These are phyloP conservation scores for Hyles vespertilio DNA, from an alignment of 1,140 invertebrate genomes.

Conservation along the genomic window DNA sequence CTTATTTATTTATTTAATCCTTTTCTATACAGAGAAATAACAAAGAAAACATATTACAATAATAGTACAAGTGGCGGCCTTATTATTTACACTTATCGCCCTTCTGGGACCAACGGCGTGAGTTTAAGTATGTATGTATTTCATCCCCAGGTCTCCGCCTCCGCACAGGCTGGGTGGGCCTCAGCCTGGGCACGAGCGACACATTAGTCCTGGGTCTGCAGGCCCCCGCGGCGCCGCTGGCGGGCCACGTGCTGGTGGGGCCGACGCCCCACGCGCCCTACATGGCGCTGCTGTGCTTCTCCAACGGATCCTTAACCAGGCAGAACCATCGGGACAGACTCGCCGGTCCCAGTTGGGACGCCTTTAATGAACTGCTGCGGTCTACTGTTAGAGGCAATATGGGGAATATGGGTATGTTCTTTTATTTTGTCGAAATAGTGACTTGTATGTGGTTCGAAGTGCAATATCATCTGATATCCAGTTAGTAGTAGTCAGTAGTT, in stretches of 20 bases:
- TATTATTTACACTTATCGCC: no score
- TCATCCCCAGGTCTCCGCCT: conserved; percentile 86
- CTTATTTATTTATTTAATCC: no score
- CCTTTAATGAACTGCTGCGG: conserved; percentile 89
- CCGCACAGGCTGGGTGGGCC: conserved; percentile 86
- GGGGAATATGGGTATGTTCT: conserved; percentile 87
- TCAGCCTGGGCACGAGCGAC: conserved; percentile 96
- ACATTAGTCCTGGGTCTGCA: conserved; percentile 90
- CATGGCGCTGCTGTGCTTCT: conserved; percentile 95
- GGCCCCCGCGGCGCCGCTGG: conserved; percentile 79
- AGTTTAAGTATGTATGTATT: neutral
- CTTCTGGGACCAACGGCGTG: no score
- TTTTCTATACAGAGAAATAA: no score
- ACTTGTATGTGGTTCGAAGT: no score
- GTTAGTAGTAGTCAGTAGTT: no score
- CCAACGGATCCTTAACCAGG: conserved; percentile 94
- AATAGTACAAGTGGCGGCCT: no score
- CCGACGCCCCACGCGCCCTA: conserved; percentile 85
- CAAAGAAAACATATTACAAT: no score
- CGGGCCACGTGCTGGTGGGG: conserved; percentile 93
- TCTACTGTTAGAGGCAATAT: conserved; percentile 93
- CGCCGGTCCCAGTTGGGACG: conserved; percentile 88
- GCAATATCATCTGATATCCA: no score
- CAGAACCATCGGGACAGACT: conserved; percentile 88
- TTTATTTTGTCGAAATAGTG: no score